phyloP scores from a whole-genome alignment of 2,888 invertebrate genomes.

The Dexiosoma caninum region DNA sequence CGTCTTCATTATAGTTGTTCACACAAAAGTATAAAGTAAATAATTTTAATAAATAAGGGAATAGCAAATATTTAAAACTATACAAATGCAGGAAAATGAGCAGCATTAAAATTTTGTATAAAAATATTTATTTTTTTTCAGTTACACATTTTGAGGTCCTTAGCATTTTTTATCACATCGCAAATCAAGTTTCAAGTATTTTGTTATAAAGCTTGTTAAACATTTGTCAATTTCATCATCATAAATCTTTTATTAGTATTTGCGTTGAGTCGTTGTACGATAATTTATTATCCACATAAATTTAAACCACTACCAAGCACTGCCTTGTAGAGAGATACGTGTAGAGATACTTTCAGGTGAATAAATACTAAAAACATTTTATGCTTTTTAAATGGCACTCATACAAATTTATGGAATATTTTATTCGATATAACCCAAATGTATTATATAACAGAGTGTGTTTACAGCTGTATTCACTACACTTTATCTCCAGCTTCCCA shows the following conservation, averaged over 20 bases:
- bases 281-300: constrained; percentile 40
- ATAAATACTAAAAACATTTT: constrained; percentile 65
- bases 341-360: background rate
- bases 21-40: background rate
- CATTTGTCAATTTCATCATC: constrained; percentile 45
- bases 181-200: background rate
- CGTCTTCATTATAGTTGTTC: constrained; percentile 27
- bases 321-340: no score
- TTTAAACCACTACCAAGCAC: background rate
- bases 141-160: no score
- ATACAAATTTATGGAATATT: constrained; percentile 76
- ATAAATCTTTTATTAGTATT: constrained; percentile 43
- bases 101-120: no score
- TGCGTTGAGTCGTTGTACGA: constrained; percentile 14
- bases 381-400: constrained; percentile 74
- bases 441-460: constrained; percentile 57
- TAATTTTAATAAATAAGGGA: background rate
- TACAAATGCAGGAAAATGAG: no score
- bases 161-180: background rate
- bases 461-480: background rate
- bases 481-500: background rate
- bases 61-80: background rate
- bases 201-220: constrained; percentile 1
- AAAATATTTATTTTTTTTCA: no score
- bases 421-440: constrained; percentile 73